Evolutionary conservation across 1,140 invertebrate species (phyloP).

Genomic region (Bombyx mori): DNA sequence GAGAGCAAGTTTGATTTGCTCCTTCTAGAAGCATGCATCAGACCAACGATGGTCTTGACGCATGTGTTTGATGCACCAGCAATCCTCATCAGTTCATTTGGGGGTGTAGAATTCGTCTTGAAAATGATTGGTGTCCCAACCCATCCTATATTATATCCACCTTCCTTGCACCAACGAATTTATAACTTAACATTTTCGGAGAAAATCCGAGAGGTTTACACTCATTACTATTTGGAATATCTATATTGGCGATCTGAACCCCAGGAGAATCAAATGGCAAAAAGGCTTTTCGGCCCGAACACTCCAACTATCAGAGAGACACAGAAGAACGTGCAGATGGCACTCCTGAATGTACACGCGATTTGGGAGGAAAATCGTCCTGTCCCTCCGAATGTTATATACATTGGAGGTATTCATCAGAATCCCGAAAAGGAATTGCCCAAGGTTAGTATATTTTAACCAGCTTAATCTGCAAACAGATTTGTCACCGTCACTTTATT

Average conservation of each 20-base stretch:
- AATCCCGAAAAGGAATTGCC: constrained; percentile 41
- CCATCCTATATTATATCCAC: constrained; percentile 20
- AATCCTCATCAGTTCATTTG: constrained; percentile 39
- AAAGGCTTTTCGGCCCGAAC: constrained; percentile 47
- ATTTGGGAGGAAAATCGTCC: constrained; percentile 59
- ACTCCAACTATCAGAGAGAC: constrained; percentile 51
- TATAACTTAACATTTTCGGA: constrained; percentile 27
- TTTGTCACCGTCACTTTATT: too few relatives aligned
- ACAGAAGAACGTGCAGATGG: constrained; percentile 63
- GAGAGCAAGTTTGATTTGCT: constrained; percentile 42
- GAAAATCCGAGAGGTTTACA: constrained; percentile 32
- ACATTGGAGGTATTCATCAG: constrained; percentile 23
- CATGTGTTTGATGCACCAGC: constrained; percentile 53
- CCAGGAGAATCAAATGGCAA: constrained; percentile 16
- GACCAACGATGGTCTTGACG: constrained; percentile 33
- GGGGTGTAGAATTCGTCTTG: constrained; percentile 7
- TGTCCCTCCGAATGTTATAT: constrained; percentile 59
- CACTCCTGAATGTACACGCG: constrained; percentile 69
- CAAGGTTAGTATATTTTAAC: constrained; percentile 19
- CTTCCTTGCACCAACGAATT: constrained; percentile 4
- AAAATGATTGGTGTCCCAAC: constrained; percentile 14
- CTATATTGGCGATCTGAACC: not conserved
- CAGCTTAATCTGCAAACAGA: too few relatives aligned
- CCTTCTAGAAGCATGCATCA: constrained; percentile 30
- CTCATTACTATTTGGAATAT: constrained; percentile 9